phyloP scores from a whole-genome alignment of 2,888 invertebrate species.

The Tanypteryx hageni region DNA sequence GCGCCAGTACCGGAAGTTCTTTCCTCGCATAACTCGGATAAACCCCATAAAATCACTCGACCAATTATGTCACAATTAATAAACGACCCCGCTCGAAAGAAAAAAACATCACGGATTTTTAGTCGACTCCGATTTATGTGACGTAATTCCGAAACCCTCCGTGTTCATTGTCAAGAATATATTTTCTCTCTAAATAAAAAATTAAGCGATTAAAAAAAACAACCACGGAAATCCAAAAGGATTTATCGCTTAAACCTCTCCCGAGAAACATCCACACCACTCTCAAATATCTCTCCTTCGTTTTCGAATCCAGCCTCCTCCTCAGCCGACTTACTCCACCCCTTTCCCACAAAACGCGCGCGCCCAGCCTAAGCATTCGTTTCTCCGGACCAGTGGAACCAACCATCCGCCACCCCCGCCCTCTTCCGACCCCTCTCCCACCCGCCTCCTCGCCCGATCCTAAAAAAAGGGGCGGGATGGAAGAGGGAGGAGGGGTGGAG shows the following conservation, averaged over 20 bases:
- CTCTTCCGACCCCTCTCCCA: neutral
- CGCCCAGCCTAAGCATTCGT: neutral
- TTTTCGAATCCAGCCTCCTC: neutral
- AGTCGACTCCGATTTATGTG: neutral
- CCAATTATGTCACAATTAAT: neutral
- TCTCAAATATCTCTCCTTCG: neutral
- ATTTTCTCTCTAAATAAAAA: neutral
- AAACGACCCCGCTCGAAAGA: neutral
- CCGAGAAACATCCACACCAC: constrained; percentile 13
- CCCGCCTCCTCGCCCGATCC: neutral
- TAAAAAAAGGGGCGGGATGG: neutral
- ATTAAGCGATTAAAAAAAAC: neutral
- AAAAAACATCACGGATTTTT: neutral
- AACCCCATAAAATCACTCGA: neutral
- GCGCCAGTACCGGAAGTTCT: too few relatives aligned
- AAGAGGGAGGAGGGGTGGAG: neutral
- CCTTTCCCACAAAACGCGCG: neutral
- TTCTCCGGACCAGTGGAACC: neutral
- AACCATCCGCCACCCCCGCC: constrained; percentile 3
- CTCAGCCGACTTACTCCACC: neutral
- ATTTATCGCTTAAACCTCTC: constrained; percentile 7
- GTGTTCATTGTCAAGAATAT: too few relatives aligned
- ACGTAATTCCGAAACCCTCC: neutral
- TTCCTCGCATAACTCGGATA: neutral
- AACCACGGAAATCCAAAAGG: neutral